Conservation (phyloP, 1,140 invertebrate genomes). For the Cryptotermes secundus region DNA sequence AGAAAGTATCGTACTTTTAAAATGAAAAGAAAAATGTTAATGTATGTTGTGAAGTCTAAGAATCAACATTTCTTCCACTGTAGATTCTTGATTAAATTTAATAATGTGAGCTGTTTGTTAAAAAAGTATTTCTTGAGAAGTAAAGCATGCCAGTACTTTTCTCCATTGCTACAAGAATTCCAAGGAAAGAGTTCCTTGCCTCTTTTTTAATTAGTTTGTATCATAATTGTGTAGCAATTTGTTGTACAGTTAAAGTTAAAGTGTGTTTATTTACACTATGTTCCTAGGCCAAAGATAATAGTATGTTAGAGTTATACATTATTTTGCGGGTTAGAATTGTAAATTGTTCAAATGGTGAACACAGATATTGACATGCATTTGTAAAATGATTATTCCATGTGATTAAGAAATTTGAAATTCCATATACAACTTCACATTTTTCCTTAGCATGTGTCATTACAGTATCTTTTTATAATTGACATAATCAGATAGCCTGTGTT, state of each 20-base stretch:
- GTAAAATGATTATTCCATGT: not conserved
- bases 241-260: not conserved
- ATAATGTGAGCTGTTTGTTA: too few relatives aligned
- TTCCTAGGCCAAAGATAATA: conserved; percentile 1
- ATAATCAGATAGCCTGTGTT: not conserved
- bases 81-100: too few relatives aligned
- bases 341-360: not conserved
- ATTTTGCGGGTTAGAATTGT: not conserved
- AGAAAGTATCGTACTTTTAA: too few relatives aligned
- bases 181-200: too few relatives aligned
- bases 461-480: conserved; percentile 2
- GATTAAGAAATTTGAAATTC: not conserved
- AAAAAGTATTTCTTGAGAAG: too few relatives aligned
- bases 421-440: not conserved
- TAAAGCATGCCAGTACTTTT: too few relatives aligned
- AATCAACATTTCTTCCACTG: too few relatives aligned
- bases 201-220: too few relatives aligned
- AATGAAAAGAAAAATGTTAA: too few relatives aligned
- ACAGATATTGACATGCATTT: not conserved
- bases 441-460: not conserved
- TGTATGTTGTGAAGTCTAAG: too few relatives aligned
- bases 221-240: too few relatives aligned
- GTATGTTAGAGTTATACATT: not conserved
- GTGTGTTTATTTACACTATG: not conserved
- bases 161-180: too few relatives aligned